Percentiles rank a stretch among this genome's conserved stretches.
These are phyloP conservation scores for Cremastinae sp. DNA, from an alignment of 2,888 invertebrate species.

Conservation along the genomic window DNA sequence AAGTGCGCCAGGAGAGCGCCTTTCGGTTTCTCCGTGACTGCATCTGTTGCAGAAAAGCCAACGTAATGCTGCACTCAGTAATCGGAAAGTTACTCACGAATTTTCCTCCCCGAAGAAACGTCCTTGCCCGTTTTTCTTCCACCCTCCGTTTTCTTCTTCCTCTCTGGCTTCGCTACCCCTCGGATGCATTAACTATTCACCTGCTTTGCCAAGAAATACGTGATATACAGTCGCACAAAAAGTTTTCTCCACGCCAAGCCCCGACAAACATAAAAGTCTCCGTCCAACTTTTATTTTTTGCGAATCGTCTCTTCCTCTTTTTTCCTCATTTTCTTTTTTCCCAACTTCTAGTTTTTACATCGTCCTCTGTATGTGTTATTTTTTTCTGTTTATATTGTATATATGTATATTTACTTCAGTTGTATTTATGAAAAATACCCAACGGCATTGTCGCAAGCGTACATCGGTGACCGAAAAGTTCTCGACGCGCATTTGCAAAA, in stretches of 20 bases:
- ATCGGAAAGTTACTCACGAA: slow-evolving; percentile 59
- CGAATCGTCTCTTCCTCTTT: slow-evolving; percentile 10
- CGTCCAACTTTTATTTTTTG: slow-evolving; percentile 3
- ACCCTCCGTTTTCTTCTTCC: not conserved
- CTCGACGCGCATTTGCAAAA: too few relatives aligned
- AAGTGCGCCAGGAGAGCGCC: slow-evolving; percentile 25
- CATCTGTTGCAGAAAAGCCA: slow-evolving; percentile 44
- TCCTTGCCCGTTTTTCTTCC: slow-evolving; percentile 23
- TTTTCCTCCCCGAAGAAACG: slow-evolving; percentile 38
- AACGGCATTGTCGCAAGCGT: too few relatives aligned
- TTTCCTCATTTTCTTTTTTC: not conserved
- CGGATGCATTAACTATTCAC: slow-evolving; percentile 50
- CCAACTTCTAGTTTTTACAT: slow-evolving; percentile 2
- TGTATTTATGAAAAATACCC: too few relatives aligned
- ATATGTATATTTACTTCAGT: not conserved
- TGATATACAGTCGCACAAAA: slow-evolving; percentile 13
- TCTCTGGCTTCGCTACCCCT: slow-evolving; percentile 5
- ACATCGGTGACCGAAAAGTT: too few relatives aligned
- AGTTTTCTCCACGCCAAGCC: slow-evolving; percentile 2
- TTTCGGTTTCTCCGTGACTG: slow-evolving; percentile 27
- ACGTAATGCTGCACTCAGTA: slow-evolving; percentile 30
- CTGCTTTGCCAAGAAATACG: slow-evolving; percentile 33
- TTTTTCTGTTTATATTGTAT: not conserved
- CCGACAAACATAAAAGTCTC: slow-evolving; percentile 16
- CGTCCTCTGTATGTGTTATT: not conserved